Evolutionary conservation across 2,113 vertebrate species (phyloP), one percentile per base, ranked within the genome.

Genomic region (Mixornis gularis): DNA sequence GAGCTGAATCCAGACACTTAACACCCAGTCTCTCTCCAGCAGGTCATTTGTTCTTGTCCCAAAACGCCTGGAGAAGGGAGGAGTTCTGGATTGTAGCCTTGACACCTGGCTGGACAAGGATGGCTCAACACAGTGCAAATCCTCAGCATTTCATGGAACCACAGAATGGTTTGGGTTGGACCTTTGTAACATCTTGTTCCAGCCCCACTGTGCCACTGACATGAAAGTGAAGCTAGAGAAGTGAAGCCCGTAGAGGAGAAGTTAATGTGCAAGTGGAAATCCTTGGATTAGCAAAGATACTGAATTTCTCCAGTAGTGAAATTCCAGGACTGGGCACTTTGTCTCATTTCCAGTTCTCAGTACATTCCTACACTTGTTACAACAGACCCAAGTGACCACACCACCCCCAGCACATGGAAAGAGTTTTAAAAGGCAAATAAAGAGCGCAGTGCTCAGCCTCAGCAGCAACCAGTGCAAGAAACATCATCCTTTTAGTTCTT

Each of bases 401-500:
- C 0, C 25, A 56, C 2, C 27, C 5, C 27, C 36, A 30, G 36
- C 1, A n/a, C 17, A 25, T 9, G 6, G 10, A 6, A 12, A 15
- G 4, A 26, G 10, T 3, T 20, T 53, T 3, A 7, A 18, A 3
- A 17, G 13, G 52, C 36, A 59, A 17, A 34, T 0, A 30, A 19
- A 52, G 60, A 29, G 21, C 24, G 40, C 26, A 44, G n/a, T 1
- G 56, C 87, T 44, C 9, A 4, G 8, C 36, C 56, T 8, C 22
- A 38, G 43, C 46, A 58, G 25, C 15, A 8, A 12, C 26, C 65
- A 55, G 13, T 1, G 27, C 21, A 26, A 65, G 21, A 4, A 84
- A 9, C 13, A 2, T 0, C 12, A 10, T 16, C 25, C 13, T 18
- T 25, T 30, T 1, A 12, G 12, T 0, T 24, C 52, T 32, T 1